phyloP scores from a whole-genome alignment of 2,888 invertebrate species.

The Pandemis heparana region DNA sequence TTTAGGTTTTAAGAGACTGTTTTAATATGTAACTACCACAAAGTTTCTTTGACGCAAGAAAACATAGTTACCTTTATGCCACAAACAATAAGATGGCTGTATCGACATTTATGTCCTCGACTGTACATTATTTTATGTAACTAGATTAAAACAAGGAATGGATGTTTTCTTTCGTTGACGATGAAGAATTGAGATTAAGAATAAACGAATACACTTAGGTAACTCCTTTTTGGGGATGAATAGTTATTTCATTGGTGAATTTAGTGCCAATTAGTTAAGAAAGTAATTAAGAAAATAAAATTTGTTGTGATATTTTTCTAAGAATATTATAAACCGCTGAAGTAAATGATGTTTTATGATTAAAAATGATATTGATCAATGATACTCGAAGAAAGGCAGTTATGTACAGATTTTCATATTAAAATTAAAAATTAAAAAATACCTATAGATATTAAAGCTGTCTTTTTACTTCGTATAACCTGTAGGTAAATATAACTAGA shows the following conservation, averaged over 20 bases:
- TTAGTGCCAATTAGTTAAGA: slow-evolving; percentile 22
- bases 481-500: too few species aligned
- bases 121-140: background rate
- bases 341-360: background rate
- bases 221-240: slow-evolving; percentile 15
- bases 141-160: background rate
- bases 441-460: too few species aligned
- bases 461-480: too few species aligned
- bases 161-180: slow-evolving; percentile 41
- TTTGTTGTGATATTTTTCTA: slow-evolving; percentile 56
- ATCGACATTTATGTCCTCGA: too few species aligned
- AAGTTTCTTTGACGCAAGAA: slow-evolving; percentile 33
- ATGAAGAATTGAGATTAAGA: slow-evolving; percentile 9
- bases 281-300: slow-evolving; percentile 33
- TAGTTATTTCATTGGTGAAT: slow-evolving; percentile 17
- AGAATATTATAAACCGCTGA: background rate
- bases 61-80: slow-evolving; percentile 7
- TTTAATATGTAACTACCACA: background rate
- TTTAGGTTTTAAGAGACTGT: slow-evolving; percentile 9
- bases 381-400: background rate
- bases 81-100: too few species aligned
- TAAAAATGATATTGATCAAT: background rate
- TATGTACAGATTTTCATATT: too few species aligned
- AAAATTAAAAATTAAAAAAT: too few species aligned
- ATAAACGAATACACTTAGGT: background rate